These are phyloP conservation scores for Caenorhabditis sp. DNA, from an alignment of 2,888 invertebrate genomes.

Conservation along the genomic window DNA sequence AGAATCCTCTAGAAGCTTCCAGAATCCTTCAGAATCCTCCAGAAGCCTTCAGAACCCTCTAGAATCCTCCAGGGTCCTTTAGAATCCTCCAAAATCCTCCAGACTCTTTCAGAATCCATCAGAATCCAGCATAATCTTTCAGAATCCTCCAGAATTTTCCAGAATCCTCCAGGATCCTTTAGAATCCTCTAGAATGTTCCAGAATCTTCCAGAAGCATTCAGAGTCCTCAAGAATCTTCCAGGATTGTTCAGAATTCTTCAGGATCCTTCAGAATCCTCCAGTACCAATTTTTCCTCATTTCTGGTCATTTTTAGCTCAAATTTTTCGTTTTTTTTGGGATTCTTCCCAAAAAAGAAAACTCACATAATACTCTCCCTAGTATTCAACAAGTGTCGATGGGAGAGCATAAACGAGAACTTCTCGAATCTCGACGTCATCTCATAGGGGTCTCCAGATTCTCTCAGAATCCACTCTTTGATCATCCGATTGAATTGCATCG, in stretches of 20 bases:
- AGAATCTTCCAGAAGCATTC: background rate
- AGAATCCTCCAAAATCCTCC: too few relatives aligned
- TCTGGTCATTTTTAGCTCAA: too few relatives aligned
- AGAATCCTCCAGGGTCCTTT: too few relatives aligned
- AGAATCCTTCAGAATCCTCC: too few relatives aligned
- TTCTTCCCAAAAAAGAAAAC: background rate
- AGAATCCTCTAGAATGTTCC: too few relatives aligned
- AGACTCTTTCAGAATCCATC: too few relatives aligned
- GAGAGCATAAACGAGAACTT: conserved; percentile 30
- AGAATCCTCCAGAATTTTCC: background rate
- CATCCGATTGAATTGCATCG: conserved; percentile 31
- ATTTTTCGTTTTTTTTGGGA: too few relatives aligned
- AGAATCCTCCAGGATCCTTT: background rate
- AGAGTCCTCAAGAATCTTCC: too few relatives aligned
- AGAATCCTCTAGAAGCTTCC: background rate
- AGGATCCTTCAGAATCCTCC: too few relatives aligned
- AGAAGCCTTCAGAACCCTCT: too few relatives aligned
- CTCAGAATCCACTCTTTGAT: conserved; percentile 22
- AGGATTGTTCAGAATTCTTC: too few relatives aligned
- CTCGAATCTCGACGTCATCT: conserved; percentile 24
- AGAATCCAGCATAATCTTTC: background rate
- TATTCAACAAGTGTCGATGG: conserved; percentile 18
- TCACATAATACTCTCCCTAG: conserved; percentile 19
- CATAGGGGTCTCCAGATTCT: conserved; percentile 18
- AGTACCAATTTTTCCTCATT: too few relatives aligned